Evolutionary conservation across 2,113 vertebrate genomes (phyloP), one percentile per base, ranked within the genome.

Genomic region (Furnarius figulus): DNA sequence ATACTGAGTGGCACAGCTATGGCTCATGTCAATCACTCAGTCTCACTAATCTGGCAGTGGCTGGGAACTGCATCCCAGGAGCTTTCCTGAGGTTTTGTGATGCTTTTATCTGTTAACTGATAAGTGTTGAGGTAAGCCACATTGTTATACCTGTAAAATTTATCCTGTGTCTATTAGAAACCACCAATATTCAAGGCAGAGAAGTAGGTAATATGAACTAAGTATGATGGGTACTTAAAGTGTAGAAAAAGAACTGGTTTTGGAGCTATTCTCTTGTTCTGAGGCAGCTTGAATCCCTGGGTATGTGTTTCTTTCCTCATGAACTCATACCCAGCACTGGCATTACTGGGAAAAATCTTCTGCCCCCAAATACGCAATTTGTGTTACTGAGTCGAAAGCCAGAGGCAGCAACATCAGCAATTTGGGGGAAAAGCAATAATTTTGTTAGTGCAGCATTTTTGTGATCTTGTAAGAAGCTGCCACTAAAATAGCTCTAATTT

Each of bases 361-460:
- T 93, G 25, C 21, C 35, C 46, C 40, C 30, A 42, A 80, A 58
- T 66, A 65, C 4, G 12, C 18, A 33, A n/a, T 75, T 85, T 55
- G 27, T 68, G 39, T 52, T 90, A 37, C 27, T 6, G 37, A 85
- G 24, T 80, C 0, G 0, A 90, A 92, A 92, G 42, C 35, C 83
- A 68, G 52, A 47, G 68, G 75, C 63, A 93, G 67, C 63, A 85
- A 39, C 23, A 55, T 65, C 75, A 93, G 71, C 53, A 53, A 18
- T 77, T 28, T 55, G 22, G 5, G 66, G 33, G 5, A 2, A 44
- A 96, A 74, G 28, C 50, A 52, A 40, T 74, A 47, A 71, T 94
- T 96, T 84, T 88, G 25, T 90, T 63, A 84, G 37, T 49, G 59
- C 74, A 72, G 88, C 77, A n/a, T 95, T 95, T 93, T 74, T 61